Conservation (phyloP, 1,140 invertebrate genomes). For the Olivierus martensii region DNA sequence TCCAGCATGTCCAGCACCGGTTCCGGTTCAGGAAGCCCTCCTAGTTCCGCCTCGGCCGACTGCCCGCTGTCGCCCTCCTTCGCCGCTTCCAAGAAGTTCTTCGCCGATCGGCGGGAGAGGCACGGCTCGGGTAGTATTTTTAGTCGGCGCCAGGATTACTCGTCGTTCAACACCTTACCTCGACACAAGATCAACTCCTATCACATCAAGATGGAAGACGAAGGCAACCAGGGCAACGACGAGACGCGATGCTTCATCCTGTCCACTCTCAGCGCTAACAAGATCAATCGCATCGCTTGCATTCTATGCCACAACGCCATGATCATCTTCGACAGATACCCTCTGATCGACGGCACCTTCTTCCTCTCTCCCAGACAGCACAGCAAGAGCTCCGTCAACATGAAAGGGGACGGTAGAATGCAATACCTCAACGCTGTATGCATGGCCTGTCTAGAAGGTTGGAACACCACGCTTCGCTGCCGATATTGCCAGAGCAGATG, state of each 20-base stretch:
- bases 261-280: slow-evolving; percentile 69
- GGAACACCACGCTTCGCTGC: slow-evolving; percentile 53
- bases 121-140: slow-evolving; percentile 45
- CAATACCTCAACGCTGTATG: slow-evolving; percentile 87
- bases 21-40: slow-evolving; percentile 24
- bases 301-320: slow-evolving; percentile 77
- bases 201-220: slow-evolving; percentile 98
- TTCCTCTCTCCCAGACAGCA: slow-evolving; percentile 87
- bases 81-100: neutral
- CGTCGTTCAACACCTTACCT: slow-evolving; percentile 84
- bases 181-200: slow-evolving; percentile 94
- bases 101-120: slow-evolving; percentile 11
- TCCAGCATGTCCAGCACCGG: slow-evolving; percentile 25
- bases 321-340: slow-evolving; percentile 90
- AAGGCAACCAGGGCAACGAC: slow-evolving; percentile 92
- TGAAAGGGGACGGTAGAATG: slow-evolving; percentile 52
- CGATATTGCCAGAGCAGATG: slow-evolving; percentile 68
- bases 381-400: slow-evolving; percentile 65
- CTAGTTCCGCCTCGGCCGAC: slow-evolving; percentile 15
- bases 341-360: slow-evolving; percentile 91
- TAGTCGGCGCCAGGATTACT: slow-evolving; percentile 77
- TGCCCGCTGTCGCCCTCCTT: slow-evolving; percentile 11
- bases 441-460: slow-evolving; percentile 75
- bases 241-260: slow-evolving; percentile 87
- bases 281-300: slow-evolving; percentile 55